phyloP scores from a whole-genome alignment of 2,797 vertebrate species.

The Pterois miles region DNA sequence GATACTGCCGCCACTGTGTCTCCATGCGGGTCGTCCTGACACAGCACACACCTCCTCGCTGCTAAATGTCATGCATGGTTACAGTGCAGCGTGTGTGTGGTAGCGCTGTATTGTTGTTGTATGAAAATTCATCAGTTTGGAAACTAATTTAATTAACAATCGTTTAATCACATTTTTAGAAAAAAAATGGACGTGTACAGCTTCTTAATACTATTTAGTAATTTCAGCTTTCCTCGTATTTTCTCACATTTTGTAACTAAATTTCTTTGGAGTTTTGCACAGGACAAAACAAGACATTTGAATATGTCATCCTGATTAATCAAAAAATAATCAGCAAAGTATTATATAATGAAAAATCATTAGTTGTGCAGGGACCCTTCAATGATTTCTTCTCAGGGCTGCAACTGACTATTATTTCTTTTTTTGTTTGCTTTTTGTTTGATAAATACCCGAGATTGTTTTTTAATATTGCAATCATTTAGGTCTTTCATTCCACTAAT shows the following conservation, averaged over 20 bases:
- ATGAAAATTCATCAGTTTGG: background rate
- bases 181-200: background rate
- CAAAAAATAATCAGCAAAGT: background rate
- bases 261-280: background rate
- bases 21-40: conserved; percentile 50
- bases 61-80: conserved; percentile 62
- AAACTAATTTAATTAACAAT: background rate
- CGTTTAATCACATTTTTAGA: background rate
- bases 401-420: background rate
- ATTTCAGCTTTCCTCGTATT: background rate
- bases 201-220: background rate
- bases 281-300: background rate
- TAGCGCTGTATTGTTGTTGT: background rate
- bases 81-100: background rate
- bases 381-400: background rate
- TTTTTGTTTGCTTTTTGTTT: background rate
- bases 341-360: background rate
- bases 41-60: conserved; percentile 61
- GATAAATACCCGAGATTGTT: background rate
- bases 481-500: background rate
- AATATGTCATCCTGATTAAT: background rate
- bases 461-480: background rate
- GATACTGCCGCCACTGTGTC: conserved; percentile 67
- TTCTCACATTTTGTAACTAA: background rate
- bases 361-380: background rate